Evolutionary conservation across 37 sponge, comb jelly and placozoan species (phyloP).

Genomic region (Amphimedon queenslandica): DNA sequence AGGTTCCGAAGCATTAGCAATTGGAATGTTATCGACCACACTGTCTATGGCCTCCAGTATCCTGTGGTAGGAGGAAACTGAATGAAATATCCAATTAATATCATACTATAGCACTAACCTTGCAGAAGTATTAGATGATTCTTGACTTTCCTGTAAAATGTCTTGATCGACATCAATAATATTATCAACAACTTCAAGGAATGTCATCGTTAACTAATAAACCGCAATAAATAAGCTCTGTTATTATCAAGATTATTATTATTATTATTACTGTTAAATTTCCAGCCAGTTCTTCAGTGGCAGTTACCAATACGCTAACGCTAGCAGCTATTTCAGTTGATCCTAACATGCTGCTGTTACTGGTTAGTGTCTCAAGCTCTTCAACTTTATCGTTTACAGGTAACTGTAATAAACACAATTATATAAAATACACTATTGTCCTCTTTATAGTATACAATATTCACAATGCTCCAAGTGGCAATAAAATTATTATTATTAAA

Average conservation of each 20-base stretch:
- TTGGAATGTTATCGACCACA: conserved; percentile 5
- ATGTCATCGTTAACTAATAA: conserved; percentile 12
- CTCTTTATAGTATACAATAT: no score
- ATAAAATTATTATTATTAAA: no score
- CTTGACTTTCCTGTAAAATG: conserved; percentile 20
- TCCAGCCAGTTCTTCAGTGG: conserved; percentile 1
- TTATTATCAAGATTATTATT: neutral
- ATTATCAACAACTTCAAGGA: conserved; percentile 35
- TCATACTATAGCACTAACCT: conserved; percentile 5
- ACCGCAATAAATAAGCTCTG: neutral
- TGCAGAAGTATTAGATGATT: conserved; percentile 6
- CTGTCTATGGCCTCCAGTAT: conserved; percentile 6
- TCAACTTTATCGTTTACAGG: neutral
- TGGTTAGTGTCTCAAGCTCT: neutral
- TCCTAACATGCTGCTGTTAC: neutral
- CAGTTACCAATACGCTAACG: neutral
- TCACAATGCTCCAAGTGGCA: no score
- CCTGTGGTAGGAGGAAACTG: neutral
- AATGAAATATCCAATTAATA: neutral
- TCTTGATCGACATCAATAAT: conserved; percentile 13
- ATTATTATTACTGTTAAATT: conserved; percentile 10
- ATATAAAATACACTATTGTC: no score
- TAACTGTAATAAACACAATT: neutral
- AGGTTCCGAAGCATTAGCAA: neutral
- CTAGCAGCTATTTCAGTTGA: neutral